phyloP scores from a whole-genome alignment of 2,797 vertebrate species.

The Danio jaintianensis region DNA sequence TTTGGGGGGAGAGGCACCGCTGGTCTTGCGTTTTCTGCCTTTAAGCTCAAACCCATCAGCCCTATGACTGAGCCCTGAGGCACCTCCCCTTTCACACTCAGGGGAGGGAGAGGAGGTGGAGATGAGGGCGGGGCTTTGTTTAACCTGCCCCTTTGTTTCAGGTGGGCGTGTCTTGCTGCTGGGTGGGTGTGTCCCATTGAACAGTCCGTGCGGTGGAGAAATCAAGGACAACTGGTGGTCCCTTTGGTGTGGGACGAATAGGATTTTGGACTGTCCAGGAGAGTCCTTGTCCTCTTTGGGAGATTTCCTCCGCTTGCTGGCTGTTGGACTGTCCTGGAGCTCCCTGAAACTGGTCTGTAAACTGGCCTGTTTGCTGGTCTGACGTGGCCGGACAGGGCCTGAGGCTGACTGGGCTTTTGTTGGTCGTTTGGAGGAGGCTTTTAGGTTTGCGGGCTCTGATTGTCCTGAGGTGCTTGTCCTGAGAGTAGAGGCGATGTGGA shows the following conservation, averaged over 20 bases:
- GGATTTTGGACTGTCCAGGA: conserved; percentile 72
- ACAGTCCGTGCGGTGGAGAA: conserved; percentile 66
- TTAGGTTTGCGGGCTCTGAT: conserved; percentile 73
- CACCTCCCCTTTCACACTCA: conserved; percentile 56
- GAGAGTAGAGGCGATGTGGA: conserved; percentile 58
- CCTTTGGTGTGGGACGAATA: conserved; percentile 52
- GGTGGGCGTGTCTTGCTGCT: conserved; percentile 70
- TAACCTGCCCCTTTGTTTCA: conserved; percentile 51
- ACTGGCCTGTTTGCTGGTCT: conserved; percentile 70
- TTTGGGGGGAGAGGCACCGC: conserved; percentile 57
- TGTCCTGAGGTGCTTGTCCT: conserved; percentile 76
- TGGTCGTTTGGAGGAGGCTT: conserved; percentile 38
- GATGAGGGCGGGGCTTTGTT: conserved; percentile 63
- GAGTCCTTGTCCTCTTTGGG: conserved; percentile 54
- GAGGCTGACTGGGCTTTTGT: conserved; percentile 67
- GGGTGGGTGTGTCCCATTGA: conserved; percentile 71
- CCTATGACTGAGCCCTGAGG: conserved; percentile 65
- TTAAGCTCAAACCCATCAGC: conserved; percentile 71
- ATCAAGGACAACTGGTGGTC: conserved; percentile 47
- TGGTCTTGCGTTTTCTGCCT: conserved; percentile 82
- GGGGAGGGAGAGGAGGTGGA: conserved; percentile 44
- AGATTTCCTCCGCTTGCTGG: conserved; percentile 73
- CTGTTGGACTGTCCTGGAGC: conserved; percentile 58
- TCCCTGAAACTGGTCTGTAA: conserved; percentile 51
- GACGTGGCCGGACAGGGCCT: conserved; percentile 71